Conservation (phyloP, 2,113 vertebrate species). For the Xyliphius kryptos region DNA sequence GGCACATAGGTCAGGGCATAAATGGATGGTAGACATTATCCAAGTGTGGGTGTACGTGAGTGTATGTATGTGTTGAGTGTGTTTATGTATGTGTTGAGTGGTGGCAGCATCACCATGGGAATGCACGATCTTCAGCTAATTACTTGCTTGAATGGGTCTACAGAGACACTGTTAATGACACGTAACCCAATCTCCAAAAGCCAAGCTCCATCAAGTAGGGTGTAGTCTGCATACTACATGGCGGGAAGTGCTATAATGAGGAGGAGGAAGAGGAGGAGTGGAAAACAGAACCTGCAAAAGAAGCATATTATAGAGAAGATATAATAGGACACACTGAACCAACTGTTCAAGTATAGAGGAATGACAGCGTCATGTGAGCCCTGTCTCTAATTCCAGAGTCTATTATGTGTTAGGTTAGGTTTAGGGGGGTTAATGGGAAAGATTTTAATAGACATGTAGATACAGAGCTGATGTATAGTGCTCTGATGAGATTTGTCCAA, state of each 20-base stretch:
- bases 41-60: no score
- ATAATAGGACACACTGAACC: slow-evolving; percentile 37
- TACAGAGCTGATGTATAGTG: no score
- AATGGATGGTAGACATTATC: no score
- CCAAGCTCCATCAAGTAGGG: slow-evolving; percentile 25
- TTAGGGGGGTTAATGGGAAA: no score
- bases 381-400: slow-evolving; percentile 35
- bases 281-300: no score
- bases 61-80: slow-evolving; percentile 37
- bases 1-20: neutral
- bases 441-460: no score
- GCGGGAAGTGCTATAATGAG: no score
- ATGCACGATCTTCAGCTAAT: slow-evolving; percentile 46
- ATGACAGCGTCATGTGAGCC: slow-evolving; percentile 33
- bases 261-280: slow-evolving; percentile 17
- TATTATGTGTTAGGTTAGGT: no score
- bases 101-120: slow-evolving; percentile 42
- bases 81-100: no score
- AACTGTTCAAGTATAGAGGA: slow-evolving; percentile 34
- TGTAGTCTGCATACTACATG: slow-evolving; percentile 10
- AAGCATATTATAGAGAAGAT: no score
- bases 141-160: slow-evolving; percentile 41
- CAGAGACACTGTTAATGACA: slow-evolving; percentile 46
- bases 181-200: slow-evolving; percentile 43
- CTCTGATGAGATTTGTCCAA: no score